Conservation (phyloP, 37 sponge, comb jelly and placozoan species). For the Corticium candelabrum region DNA sequence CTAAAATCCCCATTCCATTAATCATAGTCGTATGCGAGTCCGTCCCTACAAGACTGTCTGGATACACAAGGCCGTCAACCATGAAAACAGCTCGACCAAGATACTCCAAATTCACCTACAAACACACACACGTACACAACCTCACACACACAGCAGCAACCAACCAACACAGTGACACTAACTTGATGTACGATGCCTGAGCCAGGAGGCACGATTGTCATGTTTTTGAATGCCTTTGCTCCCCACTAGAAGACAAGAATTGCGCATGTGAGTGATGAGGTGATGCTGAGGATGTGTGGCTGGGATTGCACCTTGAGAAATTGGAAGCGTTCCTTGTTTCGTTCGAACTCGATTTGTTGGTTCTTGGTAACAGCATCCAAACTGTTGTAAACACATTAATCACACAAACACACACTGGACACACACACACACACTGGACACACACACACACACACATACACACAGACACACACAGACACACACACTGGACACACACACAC, state of each 20-base stretch:
- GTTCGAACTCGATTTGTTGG: slow-evolving; percentile 73
- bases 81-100: slow-evolving; percentile 80
- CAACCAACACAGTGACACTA: not conserved
- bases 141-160: not conserved
- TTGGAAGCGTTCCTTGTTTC: slow-evolving; percentile 84
- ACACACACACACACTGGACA: not conserved
- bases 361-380: slow-evolving; percentile 72
- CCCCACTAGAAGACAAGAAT: slow-evolving; percentile 55
- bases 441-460: too few species aligned
- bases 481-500: too few species aligned
- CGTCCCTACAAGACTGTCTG: slow-evolving; percentile 89
- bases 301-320: slow-evolving; percentile 70
- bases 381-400: slow-evolving; percentile 1
- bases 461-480: too few species aligned
- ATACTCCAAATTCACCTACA: slow-evolving; percentile 82
- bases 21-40: slow-evolving; percentile 93
- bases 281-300: too few species aligned
- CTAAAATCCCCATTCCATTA: slow-evolving; percentile 84
- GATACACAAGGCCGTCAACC: slow-evolving; percentile 53
- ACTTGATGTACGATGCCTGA: too few species aligned
- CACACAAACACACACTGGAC: not conserved
- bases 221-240: slow-evolving; percentile 72
- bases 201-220: slow-evolving; percentile 87
- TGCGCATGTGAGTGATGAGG: too few species aligned
- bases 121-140: too few species aligned